phyloP scores from a whole-genome alignment of 2,797 vertebrate species.

The Carcharodon carcharias region DNA sequence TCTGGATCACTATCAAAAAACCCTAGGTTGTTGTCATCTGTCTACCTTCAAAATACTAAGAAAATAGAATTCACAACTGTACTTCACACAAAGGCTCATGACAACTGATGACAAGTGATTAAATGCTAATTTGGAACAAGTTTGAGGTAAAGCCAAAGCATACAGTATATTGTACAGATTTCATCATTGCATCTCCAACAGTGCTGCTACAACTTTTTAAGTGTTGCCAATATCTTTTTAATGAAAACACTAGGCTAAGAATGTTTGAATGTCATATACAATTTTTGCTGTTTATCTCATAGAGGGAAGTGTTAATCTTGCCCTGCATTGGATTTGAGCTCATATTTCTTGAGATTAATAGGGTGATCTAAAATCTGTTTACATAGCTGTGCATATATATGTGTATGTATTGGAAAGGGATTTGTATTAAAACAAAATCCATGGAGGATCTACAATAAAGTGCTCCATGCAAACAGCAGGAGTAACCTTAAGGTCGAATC shows the following conservation, averaged over 20 bases:
- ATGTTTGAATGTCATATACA: background rate
- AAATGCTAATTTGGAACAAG: background rate
- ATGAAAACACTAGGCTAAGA: background rate
- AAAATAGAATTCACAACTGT: background rate
- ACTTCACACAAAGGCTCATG: background rate
- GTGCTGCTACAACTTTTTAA: constrained; percentile 20
- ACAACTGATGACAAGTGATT: constrained; percentile 11
- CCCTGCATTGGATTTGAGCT: background rate
- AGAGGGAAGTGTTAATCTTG: constrained; percentile 18
- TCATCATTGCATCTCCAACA: background rate
- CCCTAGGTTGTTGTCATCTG: background rate
- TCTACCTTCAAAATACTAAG: background rate
- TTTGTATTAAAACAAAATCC: constrained; percentile 36
- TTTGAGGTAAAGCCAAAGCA: constrained; percentile 13
- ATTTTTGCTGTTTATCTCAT: constrained; percentile 30
- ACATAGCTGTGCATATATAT: constrained; percentile 20
- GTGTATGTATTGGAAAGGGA: constrained; percentile 28
- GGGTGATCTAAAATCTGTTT: constrained; percentile 24
- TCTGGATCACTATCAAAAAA: background rate
- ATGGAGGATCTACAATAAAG: constrained; percentile 28
- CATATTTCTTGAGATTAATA: constrained; percentile 32
- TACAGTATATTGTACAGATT: background rate
- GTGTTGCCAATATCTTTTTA: background rate
- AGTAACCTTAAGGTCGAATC: constrained; percentile 27
- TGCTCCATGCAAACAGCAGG: background rate